Percentiles rank a stretch among this genome's conserved stretches.
Conservation (phyloP, 1,140 invertebrate genomes). For the Anoplophora glabripennis region DNA sequence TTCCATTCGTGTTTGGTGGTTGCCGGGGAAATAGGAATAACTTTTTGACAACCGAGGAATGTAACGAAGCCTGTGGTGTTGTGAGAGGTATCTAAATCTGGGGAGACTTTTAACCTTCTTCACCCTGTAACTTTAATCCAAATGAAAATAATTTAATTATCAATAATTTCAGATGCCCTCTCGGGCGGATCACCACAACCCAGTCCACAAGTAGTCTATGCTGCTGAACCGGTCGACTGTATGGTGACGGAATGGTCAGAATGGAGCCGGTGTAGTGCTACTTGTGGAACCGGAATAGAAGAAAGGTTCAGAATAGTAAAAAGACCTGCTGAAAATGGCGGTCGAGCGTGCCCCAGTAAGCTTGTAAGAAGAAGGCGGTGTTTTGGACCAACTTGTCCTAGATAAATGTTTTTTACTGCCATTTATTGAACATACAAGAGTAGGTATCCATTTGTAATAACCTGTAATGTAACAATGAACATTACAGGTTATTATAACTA, state of each 20-base stretch:
- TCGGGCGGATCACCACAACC: conserved; percentile 9
- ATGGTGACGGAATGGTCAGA: conserved; percentile 68
- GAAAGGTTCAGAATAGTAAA: conserved; percentile 60
- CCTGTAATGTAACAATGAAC: too few relatives aligned
- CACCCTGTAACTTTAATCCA: neutral
- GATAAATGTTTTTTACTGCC: too few relatives aligned
- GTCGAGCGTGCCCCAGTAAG: conserved; percentile 63
- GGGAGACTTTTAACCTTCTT: conserved; percentile 2
- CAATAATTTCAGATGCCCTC: conserved; percentile 29
- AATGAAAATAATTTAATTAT: neutral
- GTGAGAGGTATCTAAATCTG: conserved; percentile 51
- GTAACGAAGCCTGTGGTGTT: conserved; percentile 66
- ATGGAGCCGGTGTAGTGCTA: conserved; percentile 72
- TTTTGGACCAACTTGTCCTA: conserved; percentile 10
- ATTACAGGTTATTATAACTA: too few relatives aligned
- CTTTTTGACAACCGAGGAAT: conserved; percentile 76
- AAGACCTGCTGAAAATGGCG: conserved; percentile 63
- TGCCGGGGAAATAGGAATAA: conserved; percentile 89
- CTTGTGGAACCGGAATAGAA: conserved; percentile 65
- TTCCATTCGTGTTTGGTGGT: conserved; percentile 82
- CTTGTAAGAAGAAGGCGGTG: conserved; percentile 55
- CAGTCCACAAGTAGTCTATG: neutral
- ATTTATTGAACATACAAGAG: too few relatives aligned
- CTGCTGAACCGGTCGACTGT: conserved; percentile 54
- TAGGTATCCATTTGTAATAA: too few relatives aligned